Base-by-base conservation (phyloP, 2,888 invertebrate genomes). In the Leucania comma region DNA sequence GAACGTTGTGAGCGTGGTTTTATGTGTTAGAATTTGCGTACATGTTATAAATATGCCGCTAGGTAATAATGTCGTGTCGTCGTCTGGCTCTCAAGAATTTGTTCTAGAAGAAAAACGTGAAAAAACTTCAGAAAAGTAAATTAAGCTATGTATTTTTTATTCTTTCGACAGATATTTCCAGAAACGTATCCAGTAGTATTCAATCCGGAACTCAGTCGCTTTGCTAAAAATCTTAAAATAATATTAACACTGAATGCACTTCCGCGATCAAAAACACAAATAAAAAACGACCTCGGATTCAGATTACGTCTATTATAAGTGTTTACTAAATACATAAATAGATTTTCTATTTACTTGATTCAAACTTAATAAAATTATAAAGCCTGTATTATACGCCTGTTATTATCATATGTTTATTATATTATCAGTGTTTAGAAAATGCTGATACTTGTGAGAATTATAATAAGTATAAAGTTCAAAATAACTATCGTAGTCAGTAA, bases 1-100 rank as follows among this genome's bases (percentile, higher is more conserved):
- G 38, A 29, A 54, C 38, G 50, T 12, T 58, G 10, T 29, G 58
- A 53, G 35, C 56, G 53, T 61, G 26, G 56, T 38, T 64, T 63
- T 70, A 51, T 82, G 64, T 62, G 62, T 51, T 48, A 29, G 60
- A 59, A 59, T 32, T 78, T 29, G 10, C 26, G 35, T 62, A 24
- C 26, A 17, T 51, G 50, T 62, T 29, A 61, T 75, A 72, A 59
- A 78, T 54, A 62, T 24, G 6, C 20, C 56, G 29, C 17, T 66
- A 38, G 17, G 42, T 64, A 32, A 50, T 68, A 69, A 57, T 20
- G 29, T 69, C 3, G 32, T n/a, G 32, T n/a, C n/a, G n/a, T n/a
- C n/a, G n/a, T 20, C 20, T 53, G 5, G 22, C 24, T 32, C 29
- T 22, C 22, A 22, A 32, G 9, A 38, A 22, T 56, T 56, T 54